Conservation (phyloP, 1,140 invertebrate species). For the Drosophila erecta region DNA sequence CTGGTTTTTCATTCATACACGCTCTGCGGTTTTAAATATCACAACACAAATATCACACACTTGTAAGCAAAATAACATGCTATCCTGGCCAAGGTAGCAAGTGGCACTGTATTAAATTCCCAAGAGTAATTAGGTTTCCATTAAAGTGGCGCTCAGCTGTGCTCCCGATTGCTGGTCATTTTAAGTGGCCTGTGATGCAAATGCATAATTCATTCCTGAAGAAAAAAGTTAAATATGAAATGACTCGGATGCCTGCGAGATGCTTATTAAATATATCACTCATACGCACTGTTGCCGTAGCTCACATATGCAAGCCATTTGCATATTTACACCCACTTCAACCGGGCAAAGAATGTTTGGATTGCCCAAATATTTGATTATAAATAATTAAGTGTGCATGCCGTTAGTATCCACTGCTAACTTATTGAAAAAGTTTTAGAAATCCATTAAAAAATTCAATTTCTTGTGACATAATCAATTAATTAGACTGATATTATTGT, state of each 20-base stretch:
- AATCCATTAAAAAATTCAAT: too few relatives aligned
- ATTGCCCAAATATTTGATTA: too few relatives aligned
- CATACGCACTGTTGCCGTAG: conserved; percentile 7
- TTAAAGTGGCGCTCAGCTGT: conserved; percentile 1
- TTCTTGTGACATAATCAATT: background rate
- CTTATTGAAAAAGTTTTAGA: too few relatives aligned
- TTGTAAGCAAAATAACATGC: too few relatives aligned
- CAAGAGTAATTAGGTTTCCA: background rate
- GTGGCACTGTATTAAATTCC: background rate
- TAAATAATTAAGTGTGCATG: too few relatives aligned
- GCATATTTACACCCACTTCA: background rate
- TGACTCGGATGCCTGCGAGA: conserved; percentile 10
- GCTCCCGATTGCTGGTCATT: conserved; percentile 8
- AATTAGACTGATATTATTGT: background rate
- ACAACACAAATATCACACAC: background rate
- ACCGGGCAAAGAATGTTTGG: background rate
- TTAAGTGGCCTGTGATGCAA: background rate
- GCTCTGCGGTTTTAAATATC: background rate
- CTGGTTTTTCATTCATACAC: background rate
- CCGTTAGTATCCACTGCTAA: too few relatives aligned
- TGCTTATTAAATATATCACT: conserved; percentile 18
- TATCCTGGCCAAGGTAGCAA: too few relatives aligned
- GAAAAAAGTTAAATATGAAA: conserved; percentile 11
- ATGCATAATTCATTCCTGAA: conserved; percentile 4
- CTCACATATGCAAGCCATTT: conserved; percentile 1